phyloP scores from a whole-genome alignment of 2,797 vertebrate species.

The Vespertilio murinus region DNA sequence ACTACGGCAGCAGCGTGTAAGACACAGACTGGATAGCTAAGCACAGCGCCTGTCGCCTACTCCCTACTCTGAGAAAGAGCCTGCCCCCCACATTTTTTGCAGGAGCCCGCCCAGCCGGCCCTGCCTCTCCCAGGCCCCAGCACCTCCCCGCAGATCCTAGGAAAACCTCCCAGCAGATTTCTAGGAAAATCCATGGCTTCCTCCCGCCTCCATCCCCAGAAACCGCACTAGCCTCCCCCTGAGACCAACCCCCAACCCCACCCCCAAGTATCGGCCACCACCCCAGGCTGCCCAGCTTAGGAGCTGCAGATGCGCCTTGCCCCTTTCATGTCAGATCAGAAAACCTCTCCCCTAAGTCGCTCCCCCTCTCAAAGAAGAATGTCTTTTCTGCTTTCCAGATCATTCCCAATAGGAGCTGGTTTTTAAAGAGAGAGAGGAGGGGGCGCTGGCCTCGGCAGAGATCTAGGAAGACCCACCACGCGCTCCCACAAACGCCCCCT shows the following conservation, averaged over 20 bases:
- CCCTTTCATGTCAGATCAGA: neutral
- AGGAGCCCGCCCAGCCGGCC: neutral
- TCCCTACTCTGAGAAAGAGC: neutral
- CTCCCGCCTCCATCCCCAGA: too few species aligned
- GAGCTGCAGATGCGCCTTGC: neutral
- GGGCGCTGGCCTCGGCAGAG: neutral
- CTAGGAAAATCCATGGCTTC: neutral
- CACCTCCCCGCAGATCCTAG: neutral
- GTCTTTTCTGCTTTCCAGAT: neutral
- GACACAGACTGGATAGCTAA: neutral
- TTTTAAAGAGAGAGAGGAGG: neutral
- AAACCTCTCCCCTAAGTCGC: neutral
- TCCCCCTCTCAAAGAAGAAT: neutral
- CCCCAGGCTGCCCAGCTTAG: neutral
- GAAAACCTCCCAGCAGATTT: neutral
- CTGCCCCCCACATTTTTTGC: neutral
- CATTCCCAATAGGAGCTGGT: neutral
- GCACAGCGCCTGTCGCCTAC: neutral
- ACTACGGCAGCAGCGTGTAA: slow-evolving; percentile 12
- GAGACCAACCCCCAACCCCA: neutral
- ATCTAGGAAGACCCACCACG: neutral
- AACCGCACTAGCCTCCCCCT: neutral
- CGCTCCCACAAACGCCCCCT: neutral
- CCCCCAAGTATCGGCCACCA: neutral
- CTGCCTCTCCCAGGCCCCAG: neutral